These are phyloP conservation scores for Cerastis rubricosa DNA, from an alignment of 2,888 invertebrate genomes.

Conservation along the genomic window DNA sequence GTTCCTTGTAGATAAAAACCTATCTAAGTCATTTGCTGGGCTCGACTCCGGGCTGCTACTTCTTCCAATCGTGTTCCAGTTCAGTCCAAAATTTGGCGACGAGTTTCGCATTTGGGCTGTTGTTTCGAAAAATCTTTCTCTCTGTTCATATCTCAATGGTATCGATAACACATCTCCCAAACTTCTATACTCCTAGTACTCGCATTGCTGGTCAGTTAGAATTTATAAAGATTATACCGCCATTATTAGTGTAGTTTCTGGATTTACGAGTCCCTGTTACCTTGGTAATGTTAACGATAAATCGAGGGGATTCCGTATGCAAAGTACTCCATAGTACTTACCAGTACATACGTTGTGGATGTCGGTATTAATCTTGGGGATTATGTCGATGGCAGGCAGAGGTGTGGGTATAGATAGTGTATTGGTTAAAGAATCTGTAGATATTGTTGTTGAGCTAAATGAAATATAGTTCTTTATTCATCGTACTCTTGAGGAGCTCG, in stretches of 20 bases:
- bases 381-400: constrained; percentile 11
- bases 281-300: constrained; percentile 60
- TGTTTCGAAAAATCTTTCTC: not conserved
- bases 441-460: not conserved
- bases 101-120: not conserved
- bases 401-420: constrained; percentile 6
- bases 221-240: constrained; percentile 66
- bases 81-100: too few relatives aligned
- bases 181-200: constrained; percentile 35
- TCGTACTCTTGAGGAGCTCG: not conserved
- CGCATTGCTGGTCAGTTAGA: constrained; percentile 51
- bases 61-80: too few relatives aligned
- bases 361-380: constrained; percentile 50
- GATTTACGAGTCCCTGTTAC: constrained; percentile 57
- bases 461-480: not conserved
- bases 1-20: not conserved
- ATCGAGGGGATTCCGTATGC: constrained; percentile 59
- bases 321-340: constrained; percentile 42
- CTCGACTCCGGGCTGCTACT: not conserved
- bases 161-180: constrained; percentile 34
- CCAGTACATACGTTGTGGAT: constrained; percentile 29
- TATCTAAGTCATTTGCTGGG: not conserved
- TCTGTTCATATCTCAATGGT: not conserved
- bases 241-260: constrained; percentile 42
- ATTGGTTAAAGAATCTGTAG: not conserved